phyloP scores from a whole-genome alignment of 2,113 vertebrate genomes.

The Mastomys natalensis region DNA sequence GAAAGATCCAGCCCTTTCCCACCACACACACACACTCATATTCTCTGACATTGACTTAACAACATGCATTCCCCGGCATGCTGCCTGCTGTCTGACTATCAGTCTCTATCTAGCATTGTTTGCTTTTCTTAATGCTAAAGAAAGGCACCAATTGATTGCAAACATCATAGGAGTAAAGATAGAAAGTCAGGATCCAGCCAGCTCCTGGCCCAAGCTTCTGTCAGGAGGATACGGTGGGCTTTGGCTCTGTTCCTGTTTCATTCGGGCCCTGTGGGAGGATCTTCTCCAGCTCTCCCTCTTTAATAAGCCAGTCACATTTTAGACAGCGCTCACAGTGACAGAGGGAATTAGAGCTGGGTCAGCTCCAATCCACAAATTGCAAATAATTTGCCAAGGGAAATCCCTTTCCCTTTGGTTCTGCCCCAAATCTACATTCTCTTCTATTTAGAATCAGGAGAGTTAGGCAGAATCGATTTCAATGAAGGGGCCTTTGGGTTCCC shows the following conservation, averaged over 20 bases:
- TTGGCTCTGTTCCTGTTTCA: slow-evolving; percentile 46
- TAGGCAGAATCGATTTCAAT: slow-evolving; percentile 71
- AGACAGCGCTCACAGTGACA: slow-evolving; percentile 50
- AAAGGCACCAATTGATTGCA: background rate
- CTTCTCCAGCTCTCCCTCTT: slow-evolving; percentile 68
- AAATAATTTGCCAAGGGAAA: slow-evolving; percentile 84
- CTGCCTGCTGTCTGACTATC: background rate
- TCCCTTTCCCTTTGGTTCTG: slow-evolving; percentile 83
- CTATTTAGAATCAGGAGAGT: slow-evolving; percentile 79
- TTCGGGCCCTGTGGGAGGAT: background rate
- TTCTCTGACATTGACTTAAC: background rate
- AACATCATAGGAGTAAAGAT: background rate
- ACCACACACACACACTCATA: background rate
- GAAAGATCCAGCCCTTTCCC: background rate
- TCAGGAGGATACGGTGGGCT: slow-evolving; percentile 25
- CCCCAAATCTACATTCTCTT: slow-evolving; percentile 82
- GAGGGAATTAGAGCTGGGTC: slow-evolving; percentile 83
- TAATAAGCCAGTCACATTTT: slow-evolving; percentile 77
- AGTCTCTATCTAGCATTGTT: background rate
- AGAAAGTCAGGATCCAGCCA: background rate
- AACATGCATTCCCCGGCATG: background rate
- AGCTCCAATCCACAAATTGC: slow-evolving; percentile 82
- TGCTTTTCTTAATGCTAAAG: background rate
- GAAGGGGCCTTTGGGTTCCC: slow-evolving; percentile 59
- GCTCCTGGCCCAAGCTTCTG: background rate